Conservation (phyloP, 1,140 invertebrate genomes). For the Drosophila aff. region DNA sequence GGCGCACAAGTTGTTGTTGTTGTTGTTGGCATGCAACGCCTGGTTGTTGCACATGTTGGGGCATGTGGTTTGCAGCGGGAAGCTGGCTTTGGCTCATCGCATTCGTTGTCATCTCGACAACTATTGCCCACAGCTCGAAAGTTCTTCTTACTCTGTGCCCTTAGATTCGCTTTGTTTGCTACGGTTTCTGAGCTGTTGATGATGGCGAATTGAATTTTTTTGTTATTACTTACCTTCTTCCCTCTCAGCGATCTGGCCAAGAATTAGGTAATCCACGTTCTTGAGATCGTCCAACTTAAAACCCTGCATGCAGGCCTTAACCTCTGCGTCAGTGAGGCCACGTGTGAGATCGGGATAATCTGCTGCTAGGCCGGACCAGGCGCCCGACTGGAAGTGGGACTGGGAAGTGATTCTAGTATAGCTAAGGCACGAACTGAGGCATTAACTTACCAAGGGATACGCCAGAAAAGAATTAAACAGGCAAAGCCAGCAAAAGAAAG, state of each 20-base stretch:
- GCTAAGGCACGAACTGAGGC: too few relatives aligned
- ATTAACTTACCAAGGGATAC: conserved; percentile 46
- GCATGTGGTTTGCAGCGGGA: conserved; percentile 10
- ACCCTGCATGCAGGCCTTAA: conserved; percentile 46
- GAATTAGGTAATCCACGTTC: conserved; percentile 47
- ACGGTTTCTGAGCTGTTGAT: conserved; percentile 21
- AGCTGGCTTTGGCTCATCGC: conserved; percentile 26
- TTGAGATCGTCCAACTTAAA: conserved; percentile 55
- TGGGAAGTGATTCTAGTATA: not conserved
- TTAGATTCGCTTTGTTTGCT: conserved; percentile 53
- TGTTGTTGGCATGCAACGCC: conserved; percentile 12
- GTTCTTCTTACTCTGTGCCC: conserved; percentile 5
- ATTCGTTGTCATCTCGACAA: conserved; percentile 49
- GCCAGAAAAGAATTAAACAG: conserved; percentile 17
- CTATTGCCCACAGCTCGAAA: conserved; percentile 18
- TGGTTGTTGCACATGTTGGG: conserved; percentile 14
- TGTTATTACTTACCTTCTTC: conserved; percentile 21
- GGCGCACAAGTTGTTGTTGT: not conserved
- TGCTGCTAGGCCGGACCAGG: not conserved
- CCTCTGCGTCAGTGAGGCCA: conserved; percentile 59
- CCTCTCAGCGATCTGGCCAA: conserved; percentile 34
- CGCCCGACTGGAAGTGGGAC: too few relatives aligned
- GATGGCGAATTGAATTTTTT: not conserved
- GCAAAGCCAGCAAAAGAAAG: conserved; percentile 23
- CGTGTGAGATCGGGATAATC: conserved; percentile 63